phyloP scores from a whole-genome alignment of 2,113 vertebrate species.

The Antennarius striatus region DNA sequence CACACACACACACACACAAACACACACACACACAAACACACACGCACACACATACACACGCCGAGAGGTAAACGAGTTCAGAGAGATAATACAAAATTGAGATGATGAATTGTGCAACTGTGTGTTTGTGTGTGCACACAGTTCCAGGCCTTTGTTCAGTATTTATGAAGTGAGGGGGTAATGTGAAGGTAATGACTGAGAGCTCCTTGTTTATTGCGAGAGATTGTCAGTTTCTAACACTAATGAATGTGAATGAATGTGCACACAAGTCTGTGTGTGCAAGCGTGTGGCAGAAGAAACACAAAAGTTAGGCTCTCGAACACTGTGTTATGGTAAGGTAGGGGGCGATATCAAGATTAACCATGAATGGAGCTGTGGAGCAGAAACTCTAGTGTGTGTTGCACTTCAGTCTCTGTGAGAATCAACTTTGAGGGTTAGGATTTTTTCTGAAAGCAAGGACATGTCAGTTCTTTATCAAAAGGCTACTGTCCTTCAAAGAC shows the following conservation, averaged over 20 bases:
- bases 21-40: slow-evolving; percentile 6
- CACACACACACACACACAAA: background rate
- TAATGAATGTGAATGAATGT: slow-evolving; percentile 50
- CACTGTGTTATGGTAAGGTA: slow-evolving; percentile 9
- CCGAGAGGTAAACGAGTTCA: slow-evolving; percentile 1
- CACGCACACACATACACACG: slow-evolving; percentile 9
- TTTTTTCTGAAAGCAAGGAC: background rate
- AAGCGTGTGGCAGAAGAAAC: background rate
- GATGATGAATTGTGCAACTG: slow-evolving; percentile 13
- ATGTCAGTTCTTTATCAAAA: background rate
- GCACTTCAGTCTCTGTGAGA: background rate
- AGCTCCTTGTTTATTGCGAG: slow-evolving; percentile 47
- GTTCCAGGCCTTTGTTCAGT: slow-evolving; percentile 23
- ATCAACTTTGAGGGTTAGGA: background rate
- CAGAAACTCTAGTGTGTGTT: background rate
- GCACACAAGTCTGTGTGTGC: background rate
- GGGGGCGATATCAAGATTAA: slow-evolving; percentile 21
- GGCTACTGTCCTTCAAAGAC: background rate
- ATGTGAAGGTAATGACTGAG: slow-evolving; percentile 48
- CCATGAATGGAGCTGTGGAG: slow-evolving; percentile 11
- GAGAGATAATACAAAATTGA: slow-evolving; percentile 18
- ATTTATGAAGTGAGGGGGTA: slow-evolving; percentile 46
- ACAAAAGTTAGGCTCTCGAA: slow-evolving; percentile 6
- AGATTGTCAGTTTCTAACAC: slow-evolving; percentile 30
- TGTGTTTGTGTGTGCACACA: background rate